Percentiles rank a stretch among this genome's conserved stretches.
These are phyloP conservation scores for Andricus grossulariae DNA, from an alignment of 1,140 invertebrate genomes.

Conservation along the genomic window DNA sequence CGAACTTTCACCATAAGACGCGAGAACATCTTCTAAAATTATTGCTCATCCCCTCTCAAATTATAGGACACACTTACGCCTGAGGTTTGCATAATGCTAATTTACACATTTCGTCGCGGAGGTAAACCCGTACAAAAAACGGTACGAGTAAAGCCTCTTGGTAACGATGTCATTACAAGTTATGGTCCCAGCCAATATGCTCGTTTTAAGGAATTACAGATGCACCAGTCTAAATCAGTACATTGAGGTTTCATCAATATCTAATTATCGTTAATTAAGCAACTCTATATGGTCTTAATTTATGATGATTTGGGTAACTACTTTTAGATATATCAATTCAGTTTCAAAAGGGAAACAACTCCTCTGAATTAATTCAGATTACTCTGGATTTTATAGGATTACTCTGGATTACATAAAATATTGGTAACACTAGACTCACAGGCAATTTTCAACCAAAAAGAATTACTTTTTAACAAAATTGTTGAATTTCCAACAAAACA, in stretches of 20 bases:
- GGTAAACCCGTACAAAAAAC: background rate
- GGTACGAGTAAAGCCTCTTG: background rate
- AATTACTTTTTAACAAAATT: too few species aligned
- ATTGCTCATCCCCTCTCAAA: constrained; percentile 14
- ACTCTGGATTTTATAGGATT: too few species aligned
- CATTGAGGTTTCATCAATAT: background rate
- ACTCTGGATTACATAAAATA: too few species aligned
- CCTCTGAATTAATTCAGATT: too few species aligned
- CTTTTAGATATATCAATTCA: too few species aligned
- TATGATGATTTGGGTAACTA: too few species aligned
- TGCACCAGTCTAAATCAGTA: background rate
- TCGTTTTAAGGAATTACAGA: background rate
- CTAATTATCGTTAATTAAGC: too few species aligned
- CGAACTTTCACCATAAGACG: constrained; percentile 21
- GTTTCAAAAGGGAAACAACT: too few species aligned
- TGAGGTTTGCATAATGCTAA: background rate
- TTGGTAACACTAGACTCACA: too few species aligned
- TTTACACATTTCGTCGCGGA: background rate
- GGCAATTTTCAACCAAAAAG: too few species aligned
- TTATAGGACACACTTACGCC: constrained; percentile 7
- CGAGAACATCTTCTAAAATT: constrained; percentile 24
- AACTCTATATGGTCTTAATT: too few species aligned
- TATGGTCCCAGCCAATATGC: background rate
- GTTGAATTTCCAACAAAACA: too few species aligned
- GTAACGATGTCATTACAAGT: background rate